Evolutionary conservation across 2,113 vertebrate species (phyloP).

Genomic region (Phaetusa simplex): DNA sequence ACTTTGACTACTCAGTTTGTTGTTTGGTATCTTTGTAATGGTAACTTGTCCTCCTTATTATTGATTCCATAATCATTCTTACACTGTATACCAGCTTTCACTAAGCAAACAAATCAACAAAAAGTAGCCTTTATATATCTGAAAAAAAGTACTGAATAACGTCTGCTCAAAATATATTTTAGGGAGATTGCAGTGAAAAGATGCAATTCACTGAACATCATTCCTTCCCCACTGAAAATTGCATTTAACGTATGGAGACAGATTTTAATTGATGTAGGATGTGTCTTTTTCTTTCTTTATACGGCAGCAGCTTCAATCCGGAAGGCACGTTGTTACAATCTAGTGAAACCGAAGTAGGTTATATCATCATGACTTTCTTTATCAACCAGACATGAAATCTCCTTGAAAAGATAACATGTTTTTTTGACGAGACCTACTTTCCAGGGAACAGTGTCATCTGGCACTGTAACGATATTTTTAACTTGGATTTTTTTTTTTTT

Average conservation of each 20-base stretch:
- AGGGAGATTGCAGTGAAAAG: rapidly evolving
- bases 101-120: neutral
- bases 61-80: neutral
- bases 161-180: neutral
- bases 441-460: neutral
- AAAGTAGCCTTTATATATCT: neutral
- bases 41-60: neutral
- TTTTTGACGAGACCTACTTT: neutral
- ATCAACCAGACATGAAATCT: neutral
- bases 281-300: neutral
- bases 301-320: neutral
- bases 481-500: neutral
- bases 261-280: neutral
- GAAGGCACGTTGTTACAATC: neutral
- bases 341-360: neutral
- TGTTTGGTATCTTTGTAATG: neutral
- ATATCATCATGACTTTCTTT: neutral
- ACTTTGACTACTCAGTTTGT: neutral
- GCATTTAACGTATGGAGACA: neutral
- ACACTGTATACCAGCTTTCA: neutral
- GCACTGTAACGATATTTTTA: neutral
- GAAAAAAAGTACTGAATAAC: neutral
- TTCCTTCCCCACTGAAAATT: neutral
- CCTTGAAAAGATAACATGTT: neutral
- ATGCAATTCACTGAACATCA: neutral